These are phyloP conservation scores for Gonioctena quinquepunctata DNA, from an alignment of 1,140 invertebrate species.

Conservation along the genomic window DNA sequence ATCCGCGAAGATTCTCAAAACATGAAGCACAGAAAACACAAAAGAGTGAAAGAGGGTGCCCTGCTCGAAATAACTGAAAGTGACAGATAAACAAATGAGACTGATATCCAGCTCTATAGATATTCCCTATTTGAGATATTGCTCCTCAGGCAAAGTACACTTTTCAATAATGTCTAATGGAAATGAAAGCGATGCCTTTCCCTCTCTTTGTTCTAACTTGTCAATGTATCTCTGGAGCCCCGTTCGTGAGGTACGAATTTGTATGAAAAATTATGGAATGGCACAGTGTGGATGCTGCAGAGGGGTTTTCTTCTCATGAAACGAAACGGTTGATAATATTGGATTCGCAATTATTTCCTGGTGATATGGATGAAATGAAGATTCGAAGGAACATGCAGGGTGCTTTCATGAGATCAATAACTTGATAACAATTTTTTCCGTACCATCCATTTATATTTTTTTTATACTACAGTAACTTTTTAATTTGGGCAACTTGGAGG, in stretches of 20 bases:
- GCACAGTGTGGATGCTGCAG: background rate
- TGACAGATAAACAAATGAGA: slow-evolving; percentile 54
- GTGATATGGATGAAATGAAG: background rate
- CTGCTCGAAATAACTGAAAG: slow-evolving; percentile 45
- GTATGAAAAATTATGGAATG: background rate
- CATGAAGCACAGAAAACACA: background rate
- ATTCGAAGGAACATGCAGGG: too few relatives aligned
- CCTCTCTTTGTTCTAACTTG: slow-evolving; percentile 17
- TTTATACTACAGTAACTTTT: too few relatives aligned
- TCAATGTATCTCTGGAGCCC: background rate
- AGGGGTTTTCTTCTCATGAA: background rate
- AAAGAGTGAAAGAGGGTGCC: background rate
- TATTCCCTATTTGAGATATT: slow-evolving; percentile 51
- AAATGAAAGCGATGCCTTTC: slow-evolving; percentile 28
- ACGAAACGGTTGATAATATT: background rate
- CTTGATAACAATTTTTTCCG: too few relatives aligned
- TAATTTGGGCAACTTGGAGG: too few relatives aligned
- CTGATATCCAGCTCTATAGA: slow-evolving; percentile 50
- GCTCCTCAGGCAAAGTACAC: slow-evolving; percentile 41
- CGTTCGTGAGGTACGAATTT: background rate
- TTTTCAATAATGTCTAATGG: slow-evolving; percentile 55
- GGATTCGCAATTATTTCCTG: background rate
- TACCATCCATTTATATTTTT: too few relatives aligned
- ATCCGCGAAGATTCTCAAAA: background rate
- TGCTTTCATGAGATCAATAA: too few relatives aligned